Base-by-base conservation (phyloP, 2,797 vertebrate genomes). In the Lutjanus campechanus region DNA sequence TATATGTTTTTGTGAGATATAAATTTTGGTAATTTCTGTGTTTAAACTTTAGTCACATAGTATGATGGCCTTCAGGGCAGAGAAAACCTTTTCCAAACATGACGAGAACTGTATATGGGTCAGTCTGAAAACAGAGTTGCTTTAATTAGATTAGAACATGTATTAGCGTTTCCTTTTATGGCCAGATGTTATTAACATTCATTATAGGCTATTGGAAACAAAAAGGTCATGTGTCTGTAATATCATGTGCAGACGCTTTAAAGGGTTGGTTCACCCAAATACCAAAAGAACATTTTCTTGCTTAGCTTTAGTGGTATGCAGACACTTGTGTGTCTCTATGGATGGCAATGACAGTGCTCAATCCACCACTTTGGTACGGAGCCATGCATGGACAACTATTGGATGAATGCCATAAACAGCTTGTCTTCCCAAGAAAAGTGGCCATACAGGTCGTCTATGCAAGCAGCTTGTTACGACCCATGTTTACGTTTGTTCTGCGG, bases 161-260 rank as follows among this genome's bases (percentile, higher is more conserved):
- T 11, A 15, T 22, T 46, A 62, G 12, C 60, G 20, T 62, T 46
- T 43, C 60, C n/a, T 46, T 59, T 25, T n/a, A 70, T 49, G 19
- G 16, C 43, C 54, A 22, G 11, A 66, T 58, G 20, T 58, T 25
- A 59, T 66, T 65, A 51, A 70, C 49, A 59, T 74, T 81, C 59
- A 36, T 9, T 6, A 3, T 53, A n/a, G n/a, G n/a, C n/a, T n/a
- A 68, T 5, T 41, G 36, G 44, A 63, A 16, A 54, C 20, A 41
- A 11, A 73, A 66, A 70, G 54, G 62, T 60, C 67, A 64, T 15
- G 12, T 43, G 40, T 81, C 64, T 77, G 17, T 17, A 13, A 64
- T 36, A 36, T 36, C 29, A 36, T 36, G 29, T 36, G 29, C 29
- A 36, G 29, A 36, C 29, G 3, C 22, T 49, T 58, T 41, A 3